Evolutionary conservation across 2,797 vertebrate genomes (phyloP), one percentile per base, ranked within the genome.

Genomic region (Strix occidentalis): DNA sequence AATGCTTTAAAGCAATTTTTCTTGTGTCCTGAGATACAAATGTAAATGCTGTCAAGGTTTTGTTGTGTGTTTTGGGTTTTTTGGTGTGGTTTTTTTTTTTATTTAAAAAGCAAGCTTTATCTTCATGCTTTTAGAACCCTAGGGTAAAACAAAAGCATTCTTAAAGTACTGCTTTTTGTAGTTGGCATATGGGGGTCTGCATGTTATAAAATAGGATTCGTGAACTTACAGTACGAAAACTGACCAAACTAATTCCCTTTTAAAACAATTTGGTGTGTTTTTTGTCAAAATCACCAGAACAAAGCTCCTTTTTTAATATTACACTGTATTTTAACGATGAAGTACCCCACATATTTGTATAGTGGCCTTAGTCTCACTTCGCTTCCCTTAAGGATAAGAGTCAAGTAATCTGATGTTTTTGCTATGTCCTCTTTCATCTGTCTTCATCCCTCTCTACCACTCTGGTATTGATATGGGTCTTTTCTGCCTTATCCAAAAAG

Each of bases 181-280:
- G 23, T 4, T 76, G n/a, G 13, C 1, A 4, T 10, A 2, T 2
- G 2, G 61, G 46, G 4, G 4, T 50, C 50, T 89, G 16, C 4
- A 0, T 60, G 11, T 48, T 71, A 25, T 50, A 33, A 70, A 76
- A 29, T 3, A 53, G 28, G 23, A 25, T 43, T 72, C 57, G 25
- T 18, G 24, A 35, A 29, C 26, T 77, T 78, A 1, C 2, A 43
- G 13, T 70, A 8, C 26, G 13, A 66, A 80, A 88, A 50, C 8
- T 28, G 41, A 20, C 11, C 21, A 37, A 64, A 60, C 10, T 45
- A 57, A 50, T 87, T 66, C 9, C 11, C 6, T 79, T 65, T 28
- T 20, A 45, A 78, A 83, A 75, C 18, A 50, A 7, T 21, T 45
- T 14, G 29, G 20, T 54, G 8, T 28, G 1, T 41, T 81, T 84